Conservation (phyloP, 1,140 invertebrate genomes). For the Drosophila eugracilis region DNA sequence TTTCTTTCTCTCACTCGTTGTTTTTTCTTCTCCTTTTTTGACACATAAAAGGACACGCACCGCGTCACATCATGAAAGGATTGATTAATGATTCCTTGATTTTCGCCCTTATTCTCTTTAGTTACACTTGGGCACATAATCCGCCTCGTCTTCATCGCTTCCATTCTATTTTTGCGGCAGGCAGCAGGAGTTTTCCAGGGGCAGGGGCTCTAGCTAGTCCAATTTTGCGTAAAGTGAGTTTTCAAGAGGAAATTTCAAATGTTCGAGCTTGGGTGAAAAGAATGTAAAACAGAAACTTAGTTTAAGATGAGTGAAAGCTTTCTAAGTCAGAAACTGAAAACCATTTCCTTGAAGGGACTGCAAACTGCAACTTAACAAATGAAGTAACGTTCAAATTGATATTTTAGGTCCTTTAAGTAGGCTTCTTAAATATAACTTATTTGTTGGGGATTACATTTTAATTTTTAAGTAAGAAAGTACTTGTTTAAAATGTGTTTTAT, state of each 20-base stretch:
- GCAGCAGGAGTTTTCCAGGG: slow-evolving; percentile 26
- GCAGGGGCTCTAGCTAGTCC: slow-evolving; percentile 23
- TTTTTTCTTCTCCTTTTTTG: slow-evolving; percentile 65
- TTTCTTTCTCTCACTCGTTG: slow-evolving; percentile 48
- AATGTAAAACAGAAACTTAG: no score
- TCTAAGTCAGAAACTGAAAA: no score
- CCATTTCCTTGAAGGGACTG: no score
- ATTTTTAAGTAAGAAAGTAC: no score
- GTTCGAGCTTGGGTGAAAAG: no score
- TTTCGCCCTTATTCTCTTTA: slow-evolving; percentile 85
- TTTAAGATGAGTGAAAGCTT: not conserved
- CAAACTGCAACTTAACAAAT: no score
- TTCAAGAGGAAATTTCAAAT: slow-evolving; percentile 55
- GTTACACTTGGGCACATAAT: slow-evolving; percentile 84
- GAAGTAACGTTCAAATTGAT: no score
- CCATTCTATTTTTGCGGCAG: slow-evolving; percentile 60
- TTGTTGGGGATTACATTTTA: no score
- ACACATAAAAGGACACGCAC: slow-evolving; percentile 85
- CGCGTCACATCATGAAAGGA: slow-evolving; percentile 85
- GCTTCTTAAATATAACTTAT: no score
- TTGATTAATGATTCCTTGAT: slow-evolving; percentile 85
- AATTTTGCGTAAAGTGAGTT: slow-evolving; percentile 73
- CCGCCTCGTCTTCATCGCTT: slow-evolving; percentile 71
- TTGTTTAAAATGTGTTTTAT: no score
- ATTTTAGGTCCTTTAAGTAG: no score